Evolutionary conservation across 2,888 invertebrate species (phyloP), one percentile per base, ranked within the genome.

Genomic region (Plebejus anna): DNA sequence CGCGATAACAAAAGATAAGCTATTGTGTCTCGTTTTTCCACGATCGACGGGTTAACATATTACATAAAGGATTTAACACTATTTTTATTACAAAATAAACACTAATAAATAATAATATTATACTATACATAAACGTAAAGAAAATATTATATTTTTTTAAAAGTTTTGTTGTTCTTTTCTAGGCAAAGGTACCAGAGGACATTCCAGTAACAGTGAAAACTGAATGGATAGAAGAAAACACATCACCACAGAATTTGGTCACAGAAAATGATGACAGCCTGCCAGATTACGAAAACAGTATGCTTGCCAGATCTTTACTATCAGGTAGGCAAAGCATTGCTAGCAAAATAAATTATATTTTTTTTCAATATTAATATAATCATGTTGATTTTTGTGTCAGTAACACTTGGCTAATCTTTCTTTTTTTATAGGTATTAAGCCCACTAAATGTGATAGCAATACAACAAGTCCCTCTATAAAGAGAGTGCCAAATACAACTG

Each of bases 211-310:
- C 84, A 76, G 86, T 94, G 42, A 93, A 94, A 88, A 89, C 90
- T 71, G 94, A 94, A 86, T 82, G 84, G 76, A 82, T 85, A 80
- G 93, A 94, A 77, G 91, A 90, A 22, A 86, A 86, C 77, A 83
- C 82, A 77, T 89, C 91, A 73, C 88, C 89, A 70, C 81, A 84
- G 78, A 84, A 83, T 75, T 82, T 83, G 66, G 88, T 87, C 79
- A 87, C 88, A 28, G 94, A 94, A 82, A 92, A 90, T 86, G 91
- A 93, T 78, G 92, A 94, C 75, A 91, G 90, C 84, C 89, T 91
- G 82, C 92, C 94, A 59, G 92, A 92, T 86, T 94, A 94, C 81
- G 94, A 94, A 83, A 94, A 94, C 82, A 94, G 94, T 78, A 94
- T 94, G 94, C 90, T 94, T 84, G 94, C 94, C 82, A 88, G 94